phyloP scores from a whole-genome alignment of 2,888 invertebrate species.

The Apotomis capreana region DNA sequence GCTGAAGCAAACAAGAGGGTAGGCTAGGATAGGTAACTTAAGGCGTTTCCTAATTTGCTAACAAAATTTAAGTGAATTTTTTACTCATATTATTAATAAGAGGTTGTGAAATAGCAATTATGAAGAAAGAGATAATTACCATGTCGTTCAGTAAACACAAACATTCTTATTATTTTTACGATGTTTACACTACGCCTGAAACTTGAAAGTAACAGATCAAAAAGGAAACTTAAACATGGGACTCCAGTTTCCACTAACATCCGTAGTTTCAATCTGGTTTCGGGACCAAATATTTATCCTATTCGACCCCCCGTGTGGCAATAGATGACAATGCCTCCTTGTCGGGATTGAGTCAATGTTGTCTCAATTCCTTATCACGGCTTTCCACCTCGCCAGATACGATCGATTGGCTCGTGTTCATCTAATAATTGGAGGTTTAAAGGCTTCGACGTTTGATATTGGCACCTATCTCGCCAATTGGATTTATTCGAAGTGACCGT shows the following conservation, averaged over 20 bases:
- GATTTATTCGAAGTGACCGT: not conserved
- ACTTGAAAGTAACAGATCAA: not conserved
- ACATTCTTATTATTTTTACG: no score
- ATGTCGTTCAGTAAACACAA: no score
- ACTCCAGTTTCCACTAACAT: slow-evolving; percentile 17
- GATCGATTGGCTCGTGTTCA: slow-evolving; percentile 47
- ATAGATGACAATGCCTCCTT: slow-evolving; percentile 13
- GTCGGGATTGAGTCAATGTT: slow-evolving; percentile 54
- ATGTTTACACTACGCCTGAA: no score
- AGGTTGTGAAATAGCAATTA: no score
- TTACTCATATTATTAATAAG: no score
- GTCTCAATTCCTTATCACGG: slow-evolving; percentile 55
- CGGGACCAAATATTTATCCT: slow-evolving; percentile 30
- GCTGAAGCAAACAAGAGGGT: no score
- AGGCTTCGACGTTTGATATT: not conserved
- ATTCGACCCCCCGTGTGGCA: slow-evolving; percentile 6
- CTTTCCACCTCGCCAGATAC: slow-evolving; percentile 52
- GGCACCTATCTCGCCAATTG: no score
- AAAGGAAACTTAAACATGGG: not conserved
- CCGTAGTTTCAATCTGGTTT: slow-evolving; percentile 16
- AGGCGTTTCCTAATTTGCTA: no score
- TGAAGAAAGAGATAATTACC: no score
- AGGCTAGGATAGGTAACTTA: no score
- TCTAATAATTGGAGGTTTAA: slow-evolving; percentile 4
- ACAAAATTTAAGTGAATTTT: no score